These are phyloP conservation scores for Lucifuga dentata DNA, from an alignment of 2,113 vertebrate genomes.

Conservation along the genomic window DNA sequence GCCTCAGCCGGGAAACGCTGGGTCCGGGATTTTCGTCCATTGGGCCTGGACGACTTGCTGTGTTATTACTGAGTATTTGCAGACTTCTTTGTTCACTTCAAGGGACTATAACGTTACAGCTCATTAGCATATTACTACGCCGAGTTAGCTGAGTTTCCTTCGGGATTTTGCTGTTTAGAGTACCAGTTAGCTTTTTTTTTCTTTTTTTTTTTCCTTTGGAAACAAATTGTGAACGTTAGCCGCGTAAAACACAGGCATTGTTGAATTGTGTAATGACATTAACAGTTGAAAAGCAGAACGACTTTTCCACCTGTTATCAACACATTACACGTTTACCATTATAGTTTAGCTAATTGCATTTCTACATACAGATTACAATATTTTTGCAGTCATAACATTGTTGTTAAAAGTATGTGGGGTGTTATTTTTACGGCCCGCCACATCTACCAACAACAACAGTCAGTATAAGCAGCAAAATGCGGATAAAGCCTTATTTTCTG, in stretches of 20 bases:
- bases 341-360: rapidly evolving
- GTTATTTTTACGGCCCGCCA: conserved; percentile 1
- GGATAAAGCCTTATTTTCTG: not conserved
- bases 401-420: not conserved
- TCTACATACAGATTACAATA: not conserved
- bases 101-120: conserved; percentile 44
- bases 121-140: conserved; percentile 62
- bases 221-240: not conserved
- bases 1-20: conserved; percentile 61
- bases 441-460: not conserved
- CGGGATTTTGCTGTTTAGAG: conserved; percentile 15
- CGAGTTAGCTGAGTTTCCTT: conserved; percentile 8
- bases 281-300: not conserved
- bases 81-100: conserved; percentile 82
- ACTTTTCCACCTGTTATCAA: conserved; percentile 1
- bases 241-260: not conserved
- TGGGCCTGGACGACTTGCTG: conserved; percentile 28
- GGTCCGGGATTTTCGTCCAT: conserved; percentile 60
- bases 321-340: not conserved
- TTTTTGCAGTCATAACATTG: not conserved
- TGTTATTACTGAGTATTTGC: conserved; percentile 23
- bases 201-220: too few relatives aligned
- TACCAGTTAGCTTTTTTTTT: too few relatives aligned
- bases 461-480: not conserved
- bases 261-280: conserved; percentile 9